Percentiles rank a stretch among this genome's conserved stretches.
These are phyloP conservation scores for Metaphire vulgaris DNA, from an alignment of 1,140 invertebrate genomes.

Conservation along the genomic window DNA sequence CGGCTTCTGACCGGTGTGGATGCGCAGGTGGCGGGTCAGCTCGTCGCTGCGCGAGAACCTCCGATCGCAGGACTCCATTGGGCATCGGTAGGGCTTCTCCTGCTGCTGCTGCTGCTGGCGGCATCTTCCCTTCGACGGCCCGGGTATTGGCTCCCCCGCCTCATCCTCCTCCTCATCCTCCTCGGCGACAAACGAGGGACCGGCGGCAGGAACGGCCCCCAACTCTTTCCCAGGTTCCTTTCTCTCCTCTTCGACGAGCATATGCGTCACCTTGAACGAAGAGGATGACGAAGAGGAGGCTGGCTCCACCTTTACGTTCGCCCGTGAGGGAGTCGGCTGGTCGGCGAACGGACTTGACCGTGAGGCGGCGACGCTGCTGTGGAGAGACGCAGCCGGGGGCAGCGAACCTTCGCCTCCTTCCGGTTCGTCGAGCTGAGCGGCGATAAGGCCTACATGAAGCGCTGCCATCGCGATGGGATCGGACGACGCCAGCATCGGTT, in stretches of 20 bases:
- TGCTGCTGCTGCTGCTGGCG: not conserved
- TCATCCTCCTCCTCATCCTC: too few species aligned
- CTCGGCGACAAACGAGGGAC: not conserved
- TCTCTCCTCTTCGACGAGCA: not conserved
- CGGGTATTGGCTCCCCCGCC: too few species aligned
- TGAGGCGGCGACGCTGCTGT: not conserved
- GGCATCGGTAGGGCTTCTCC: slow-evolving; percentile 15
- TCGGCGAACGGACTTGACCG: too few species aligned
- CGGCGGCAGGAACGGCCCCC: not conserved
- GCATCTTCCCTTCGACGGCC: not conserved
- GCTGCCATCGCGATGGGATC: not conserved
- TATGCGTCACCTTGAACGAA: too few species aligned
- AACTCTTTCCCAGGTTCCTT: not conserved
- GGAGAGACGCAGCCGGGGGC: not conserved
- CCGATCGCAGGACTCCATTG: slow-evolving; percentile 66
- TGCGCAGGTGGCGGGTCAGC: slow-evolving; percentile 92
- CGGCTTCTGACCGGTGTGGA: slow-evolving; percentile 98
- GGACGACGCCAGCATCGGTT: too few species aligned
- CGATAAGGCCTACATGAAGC: not conserved
- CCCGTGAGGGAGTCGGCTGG: too few species aligned
- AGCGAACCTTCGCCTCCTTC: not conserved
- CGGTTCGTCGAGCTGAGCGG: not conserved
- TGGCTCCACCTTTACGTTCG: not conserved
- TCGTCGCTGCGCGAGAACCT: slow-evolving; percentile 96
- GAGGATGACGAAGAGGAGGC: not conserved